Percentiles rank a stretch among this genome's conserved stretches.
Conservation (phyloP, 2,797 vertebrate genomes). For the Amniataba percoides region DNA sequence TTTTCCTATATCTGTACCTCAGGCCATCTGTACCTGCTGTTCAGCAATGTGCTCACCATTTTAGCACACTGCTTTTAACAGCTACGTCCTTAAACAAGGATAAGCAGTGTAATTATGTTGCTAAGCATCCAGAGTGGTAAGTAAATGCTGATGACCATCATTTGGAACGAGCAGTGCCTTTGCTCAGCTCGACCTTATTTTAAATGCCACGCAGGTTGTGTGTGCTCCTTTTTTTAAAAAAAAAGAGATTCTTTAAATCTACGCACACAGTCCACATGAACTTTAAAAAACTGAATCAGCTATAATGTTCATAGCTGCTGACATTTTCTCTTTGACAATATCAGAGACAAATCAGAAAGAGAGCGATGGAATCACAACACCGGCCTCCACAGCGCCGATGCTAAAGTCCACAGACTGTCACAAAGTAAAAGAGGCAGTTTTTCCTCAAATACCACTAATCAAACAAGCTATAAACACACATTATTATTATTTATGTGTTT, state of each 20-base stretch:
- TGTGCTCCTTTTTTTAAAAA: neutral
- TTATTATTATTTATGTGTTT: neutral
- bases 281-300: conserved; percentile 15
- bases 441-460: neutral
- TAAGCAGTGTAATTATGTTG: conserved; percentile 33
- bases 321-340: conserved; percentile 33
- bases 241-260: neutral
- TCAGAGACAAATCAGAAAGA: conserved; percentile 1
- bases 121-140: conserved; percentile 15
- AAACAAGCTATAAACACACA: neutral
- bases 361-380: neutral
- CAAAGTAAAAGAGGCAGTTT: neutral
- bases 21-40: neutral
- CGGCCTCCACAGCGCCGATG: neutral
- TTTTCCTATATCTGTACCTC: neutral
- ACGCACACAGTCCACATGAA: neutral
- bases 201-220: neutral
- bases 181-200: neutral
- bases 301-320: conserved; percentile 15
- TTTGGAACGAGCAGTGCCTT: neutral
- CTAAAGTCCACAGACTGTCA: neutral
- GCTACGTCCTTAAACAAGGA: conserved; percentile 6
- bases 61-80: neutral
- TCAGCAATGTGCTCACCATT: neutral
- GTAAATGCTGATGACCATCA: conserved; percentile 20